Base-by-base conservation (phyloP, 2,888 invertebrate genomes). In the Amphimallon solstitiale region DNA sequence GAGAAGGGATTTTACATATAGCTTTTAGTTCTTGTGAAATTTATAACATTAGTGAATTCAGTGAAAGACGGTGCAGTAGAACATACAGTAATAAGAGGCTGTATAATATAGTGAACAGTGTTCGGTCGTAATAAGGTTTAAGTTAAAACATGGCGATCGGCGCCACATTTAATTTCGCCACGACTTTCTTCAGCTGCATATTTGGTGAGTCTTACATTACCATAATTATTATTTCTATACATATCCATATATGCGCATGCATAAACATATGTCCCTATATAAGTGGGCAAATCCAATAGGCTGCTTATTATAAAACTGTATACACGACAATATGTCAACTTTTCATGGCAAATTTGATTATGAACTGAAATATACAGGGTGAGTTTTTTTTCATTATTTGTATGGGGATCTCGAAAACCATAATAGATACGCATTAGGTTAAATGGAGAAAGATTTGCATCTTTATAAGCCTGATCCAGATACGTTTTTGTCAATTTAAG, bases 1-100 rank as follows among this genome's bases (percentile, higher is more conserved):
- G 75, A 71, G 75, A 75, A 76, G 76, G 73, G 72, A 69, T 71
- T 65, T 73, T 64, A 65, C 67, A 66, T 59, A 66, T 69, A 68
- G 71, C 70, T 69, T 71, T 68, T 70, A 72, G 70, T 74, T 74
- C 75, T 76, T 74, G 73, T 66, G 64, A 65, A 74, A 74, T 74
- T 73, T 52, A 68, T 67, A 68, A 65, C 71, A 74, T 73, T 73
- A 73, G 74, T 75, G 75, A 77, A 76, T 77, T 76, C 77, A 80
- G 80, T 80, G 79, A 81, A 80, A 80, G 79, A 80, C 76, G 29
- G 56, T 29, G 29, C 23, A 29, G 15, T 15, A 38, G 38, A n/a
- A n/a, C n/a, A n/a, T 43, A 17, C 9, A 15, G 45, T 19, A 19
- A 45, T 19, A 17, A 45, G 7, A 45, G 10, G 2, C 14, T 9